Evolutionary conservation across 2,797 vertebrate genomes (phyloP), one percentile per base, ranked within the genome.

Genomic region (Diplodus puntazzo): DNA sequence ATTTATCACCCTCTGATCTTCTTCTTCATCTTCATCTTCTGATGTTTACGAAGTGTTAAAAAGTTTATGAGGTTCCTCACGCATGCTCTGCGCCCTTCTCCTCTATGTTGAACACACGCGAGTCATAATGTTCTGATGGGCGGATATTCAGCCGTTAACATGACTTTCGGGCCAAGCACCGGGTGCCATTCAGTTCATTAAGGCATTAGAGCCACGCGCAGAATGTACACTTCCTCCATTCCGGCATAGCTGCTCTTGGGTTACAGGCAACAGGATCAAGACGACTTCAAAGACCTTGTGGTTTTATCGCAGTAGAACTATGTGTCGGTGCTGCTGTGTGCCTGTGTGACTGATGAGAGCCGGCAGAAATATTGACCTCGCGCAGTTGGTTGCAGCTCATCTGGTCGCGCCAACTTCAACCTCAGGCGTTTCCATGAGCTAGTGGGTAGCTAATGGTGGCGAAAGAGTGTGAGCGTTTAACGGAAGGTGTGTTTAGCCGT

Each of bases 31-130:
- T 62, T 0, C 9, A 69, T 72, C 69, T 11, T 86, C 55, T 87
- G 60, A 83, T 83, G 83, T 89, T 89, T 84, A 87, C 30, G 48
- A 54, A 2, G 57, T 65, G 61, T 81, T 86, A 49, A 85, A 91
- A 81, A 54, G 42, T 83, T 88, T 66, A 81, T 79, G 39, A 68
- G 68, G 39, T 74, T 61, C 46, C 49, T 54, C 27, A 3, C 14
- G 52, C 68, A 10, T 45, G 59, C 20, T 80, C 46, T 7, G 11
- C 23, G 66, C 13, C 5, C 58, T 8, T 0, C 11, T 18, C 3
- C 11, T 18, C 3, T 60, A 1, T 48, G 16, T 16, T 23, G 14
- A 78, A 54, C 57, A 34, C 49, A 77, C 70, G 16, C 3, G 23
- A 45, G 68, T 59, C 30, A 20, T 49, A 21, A 57, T 23, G 1